A percentile compares a stretch with the other conserved stretches of the same genome.
These are phyloP conservation scores for Hystrix cristata DNA, from an alignment of 2,113 vertebrate species.

Conservation along the genomic window DNA sequence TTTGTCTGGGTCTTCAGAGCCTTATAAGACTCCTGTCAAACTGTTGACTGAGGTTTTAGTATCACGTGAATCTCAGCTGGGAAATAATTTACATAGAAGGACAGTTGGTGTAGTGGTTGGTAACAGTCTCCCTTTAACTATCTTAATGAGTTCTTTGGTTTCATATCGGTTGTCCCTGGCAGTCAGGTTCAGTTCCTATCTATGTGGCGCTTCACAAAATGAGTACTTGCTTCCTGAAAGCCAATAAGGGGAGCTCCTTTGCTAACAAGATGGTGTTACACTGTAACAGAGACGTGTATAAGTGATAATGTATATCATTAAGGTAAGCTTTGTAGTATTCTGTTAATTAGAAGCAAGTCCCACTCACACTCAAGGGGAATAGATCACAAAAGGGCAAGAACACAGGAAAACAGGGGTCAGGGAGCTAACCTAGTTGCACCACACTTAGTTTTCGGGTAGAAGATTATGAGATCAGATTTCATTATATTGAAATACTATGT, in stretches of 20 bases:
- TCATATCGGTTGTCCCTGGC: not conserved
- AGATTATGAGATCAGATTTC: not conserved
- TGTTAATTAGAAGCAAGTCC: not conserved
- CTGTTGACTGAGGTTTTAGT: not conserved
- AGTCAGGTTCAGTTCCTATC: not conserved
- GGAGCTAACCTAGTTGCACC: rapidly evolving
- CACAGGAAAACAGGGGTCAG: not conserved
- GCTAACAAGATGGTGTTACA: not conserved
- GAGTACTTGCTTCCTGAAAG: not conserved
- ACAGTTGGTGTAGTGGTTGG: not conserved
- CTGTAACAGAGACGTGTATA: not conserved
- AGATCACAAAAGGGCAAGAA: not conserved
- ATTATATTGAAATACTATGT: not conserved
- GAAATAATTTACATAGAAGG: not conserved
- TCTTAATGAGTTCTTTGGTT: not conserved
- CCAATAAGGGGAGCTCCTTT: not conserved
- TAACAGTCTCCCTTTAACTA: not conserved
- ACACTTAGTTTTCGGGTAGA: not conserved
- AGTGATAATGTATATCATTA: not conserved
- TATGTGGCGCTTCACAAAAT: not conserved
- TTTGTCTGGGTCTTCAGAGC: not conserved
- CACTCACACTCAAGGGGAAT: not conserved
- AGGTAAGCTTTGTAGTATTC: not conserved
- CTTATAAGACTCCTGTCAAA: not conserved
- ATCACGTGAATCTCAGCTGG: not conserved